phyloP scores from a whole-genome alignment of 2,113 vertebrate species.

The Cyphomyrus plagiostoma region DNA sequence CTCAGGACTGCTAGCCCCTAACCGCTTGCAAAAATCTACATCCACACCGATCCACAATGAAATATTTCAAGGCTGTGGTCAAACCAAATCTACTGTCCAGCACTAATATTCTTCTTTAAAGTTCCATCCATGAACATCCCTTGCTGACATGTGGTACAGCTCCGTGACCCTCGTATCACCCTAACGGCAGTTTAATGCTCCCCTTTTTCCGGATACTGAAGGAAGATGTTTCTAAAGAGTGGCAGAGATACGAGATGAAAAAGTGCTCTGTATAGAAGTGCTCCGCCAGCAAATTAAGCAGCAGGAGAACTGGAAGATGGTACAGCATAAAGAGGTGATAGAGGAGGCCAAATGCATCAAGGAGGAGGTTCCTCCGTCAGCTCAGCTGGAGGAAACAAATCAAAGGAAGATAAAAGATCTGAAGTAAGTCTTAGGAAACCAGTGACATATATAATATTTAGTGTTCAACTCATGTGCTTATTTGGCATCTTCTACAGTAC shows the following conservation, averaged over 20 bases:
- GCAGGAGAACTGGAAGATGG: background rate
- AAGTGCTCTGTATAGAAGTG: background rate
- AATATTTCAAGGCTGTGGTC: background rate
- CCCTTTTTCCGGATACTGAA: background rate
- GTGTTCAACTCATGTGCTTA: background rate
- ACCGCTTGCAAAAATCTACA: background rate
- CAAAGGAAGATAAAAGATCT: background rate
- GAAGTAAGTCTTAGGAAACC: background rate
- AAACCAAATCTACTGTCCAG: background rate
- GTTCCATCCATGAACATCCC: background rate
- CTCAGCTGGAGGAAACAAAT: background rate
- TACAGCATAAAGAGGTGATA: background rate
- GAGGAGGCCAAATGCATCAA: background rate
- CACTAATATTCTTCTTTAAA: background rate
- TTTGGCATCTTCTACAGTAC: background rate
- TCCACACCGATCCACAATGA: background rate
- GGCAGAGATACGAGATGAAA: background rate
- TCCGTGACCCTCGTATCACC: background rate
- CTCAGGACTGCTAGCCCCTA: background rate
- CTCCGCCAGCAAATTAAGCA: background rate
- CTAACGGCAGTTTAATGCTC: background rate
- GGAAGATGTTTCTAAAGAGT: background rate
- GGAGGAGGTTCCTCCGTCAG: background rate
- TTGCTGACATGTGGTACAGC: background rate
- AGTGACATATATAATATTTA: background rate